Evolutionary conservation across 2,113 vertebrate species (phyloP), one percentile per base, ranked within the genome.

Genomic region (Scartelaos histophorus): DNA sequence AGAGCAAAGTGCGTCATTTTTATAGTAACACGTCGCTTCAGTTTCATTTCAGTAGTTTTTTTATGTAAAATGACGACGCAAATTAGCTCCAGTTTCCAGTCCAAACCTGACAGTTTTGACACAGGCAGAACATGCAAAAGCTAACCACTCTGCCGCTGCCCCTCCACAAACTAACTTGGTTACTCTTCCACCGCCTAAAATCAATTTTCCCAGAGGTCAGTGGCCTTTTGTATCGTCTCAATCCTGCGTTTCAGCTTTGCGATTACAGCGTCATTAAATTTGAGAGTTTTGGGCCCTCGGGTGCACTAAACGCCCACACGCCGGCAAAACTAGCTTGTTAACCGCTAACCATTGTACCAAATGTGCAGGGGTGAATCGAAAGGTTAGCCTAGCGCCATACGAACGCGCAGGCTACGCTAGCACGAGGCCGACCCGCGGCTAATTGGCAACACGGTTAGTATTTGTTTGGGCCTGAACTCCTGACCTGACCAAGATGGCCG

Each of bases 221-320:
- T 25, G 70, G 49, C 71, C 66, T 73, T 78, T 66, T 46, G 12
- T 7, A 22, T 54, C 17, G 29, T 67, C 66, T 6, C n/a, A 69
- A 58, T 64, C 38, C 12, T 24, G 53, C 19, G 77, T 13, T 60
- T 45, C 62, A 77, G 79, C 43, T 61, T 75, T 78, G 64, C 45
- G 73, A 87, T 84, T 61, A 80, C 73, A 1, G 58, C 61, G 11
- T 67, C 57, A 75, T 82, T 79, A 79, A 61, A 60, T 34, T 69
- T 60, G 46, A 81, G 79, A 85, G 84, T 73, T 85, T 72, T 67
- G 66, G 77, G 70, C 88, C 82, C 80, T 62, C 22, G 76, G 70
- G 88, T 78, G 75, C 85, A 80, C 72, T 84, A 84, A 88, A 88
- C 87, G 89, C 87, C 82, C 87, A 78, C 88, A 82, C 88, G 88